Evolutionary conservation across 2,888 invertebrate genomes (phyloP).

Genomic region (Stegana nigrithorax): DNA sequence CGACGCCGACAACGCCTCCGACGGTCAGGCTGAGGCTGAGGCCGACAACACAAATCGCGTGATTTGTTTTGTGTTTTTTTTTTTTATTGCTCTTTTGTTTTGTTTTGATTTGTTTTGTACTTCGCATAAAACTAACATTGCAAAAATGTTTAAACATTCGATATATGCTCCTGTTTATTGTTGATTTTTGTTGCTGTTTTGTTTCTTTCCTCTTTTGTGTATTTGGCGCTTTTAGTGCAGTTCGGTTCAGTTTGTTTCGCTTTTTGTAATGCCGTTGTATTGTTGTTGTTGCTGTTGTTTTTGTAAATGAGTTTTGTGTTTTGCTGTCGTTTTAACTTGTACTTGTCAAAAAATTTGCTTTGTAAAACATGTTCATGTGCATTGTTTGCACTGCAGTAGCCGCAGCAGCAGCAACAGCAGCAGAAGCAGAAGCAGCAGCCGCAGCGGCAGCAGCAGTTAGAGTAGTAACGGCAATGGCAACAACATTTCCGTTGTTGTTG

Average conservation of each 20-base stretch:
- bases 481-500: no score
- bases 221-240: neutral
- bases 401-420: no score
- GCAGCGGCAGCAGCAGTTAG: no score
- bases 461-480: no score
- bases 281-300: neutral
- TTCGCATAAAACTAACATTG: neutral
- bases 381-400: neutral
- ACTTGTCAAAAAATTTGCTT: conserved; percentile 2
- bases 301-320: neutral
- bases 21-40: no score
- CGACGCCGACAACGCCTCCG: no score
- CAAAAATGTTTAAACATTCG: conserved; percentile 4
- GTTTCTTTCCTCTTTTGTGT: neutral
- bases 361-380: neutral
- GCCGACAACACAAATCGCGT: no score
- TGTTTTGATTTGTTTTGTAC: neutral
- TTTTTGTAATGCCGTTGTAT: conserved; percentile 11
- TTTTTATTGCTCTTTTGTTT: neutral
- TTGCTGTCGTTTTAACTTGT: neutral
- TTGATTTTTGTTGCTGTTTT: no score
- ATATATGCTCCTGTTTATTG: neutral
- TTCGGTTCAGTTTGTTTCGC: neutral
- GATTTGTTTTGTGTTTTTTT: neutral
- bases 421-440: no score